phyloP scores from a whole-genome alignment of 2,888 invertebrate genomes.

The Apotomis betuletana region DNA sequence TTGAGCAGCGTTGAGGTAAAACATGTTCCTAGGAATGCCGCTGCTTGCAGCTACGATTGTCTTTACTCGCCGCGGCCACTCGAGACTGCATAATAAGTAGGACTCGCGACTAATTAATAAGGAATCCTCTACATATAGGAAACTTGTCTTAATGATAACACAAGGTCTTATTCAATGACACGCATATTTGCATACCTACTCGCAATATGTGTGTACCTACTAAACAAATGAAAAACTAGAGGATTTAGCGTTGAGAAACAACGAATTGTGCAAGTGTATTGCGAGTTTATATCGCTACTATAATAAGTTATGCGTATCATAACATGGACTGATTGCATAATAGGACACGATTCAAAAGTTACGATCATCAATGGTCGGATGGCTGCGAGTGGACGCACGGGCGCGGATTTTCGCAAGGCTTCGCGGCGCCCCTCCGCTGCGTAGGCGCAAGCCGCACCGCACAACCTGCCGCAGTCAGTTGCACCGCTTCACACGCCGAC shows the following conservation, averaged over 20 bases:
- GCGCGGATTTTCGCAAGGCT: slow-evolving; percentile 78
- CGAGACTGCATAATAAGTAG: slow-evolving; percentile 43
- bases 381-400: slow-evolving; percentile 44
- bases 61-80: slow-evolving; percentile 35
- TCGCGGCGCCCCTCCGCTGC: slow-evolving; percentile 60
- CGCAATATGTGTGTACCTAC: background rate
- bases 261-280: slow-evolving; percentile 3
- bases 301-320: slow-evolving; percentile 19
- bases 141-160: slow-evolving; percentile 16
- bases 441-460: slow-evolving; percentile 64
- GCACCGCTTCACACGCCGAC: slow-evolving; percentile 65
- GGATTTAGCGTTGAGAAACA: slow-evolving; percentile 1
- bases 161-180: slow-evolving; percentile 9
- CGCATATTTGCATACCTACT: slow-evolving; percentile 12
- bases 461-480: slow-evolving; percentile 59
- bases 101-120: slow-evolving; percentile 29
- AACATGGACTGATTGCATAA: slow-evolving; percentile 30
- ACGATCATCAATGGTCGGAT: slow-evolving; percentile 38
- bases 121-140: slow-evolving; percentile 16
- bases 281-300: slow-evolving; percentile 20
- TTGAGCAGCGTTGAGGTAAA: slow-evolving; percentile 63
- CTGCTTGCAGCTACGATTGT: slow-evolving; percentile 44
- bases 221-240: too few species aligned
- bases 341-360: slow-evolving; percentile 23
- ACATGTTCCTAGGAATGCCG: slow-evolving; percentile 73